phyloP scores from a whole-genome alignment of 2,113 vertebrate species.

The Cromileptes altivelis region DNA sequence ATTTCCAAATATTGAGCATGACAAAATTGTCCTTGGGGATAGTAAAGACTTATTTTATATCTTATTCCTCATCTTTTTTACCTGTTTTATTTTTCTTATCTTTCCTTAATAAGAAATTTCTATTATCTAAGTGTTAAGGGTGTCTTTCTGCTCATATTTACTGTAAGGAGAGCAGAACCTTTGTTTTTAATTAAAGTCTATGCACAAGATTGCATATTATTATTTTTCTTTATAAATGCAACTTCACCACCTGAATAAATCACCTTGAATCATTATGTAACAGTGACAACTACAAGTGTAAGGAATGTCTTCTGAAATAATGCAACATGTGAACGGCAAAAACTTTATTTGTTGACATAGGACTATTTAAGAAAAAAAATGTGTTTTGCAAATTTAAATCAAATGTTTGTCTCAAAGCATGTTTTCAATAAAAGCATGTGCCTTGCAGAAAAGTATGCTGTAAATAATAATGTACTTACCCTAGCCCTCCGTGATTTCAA shows the following conservation, averaged over 20 bases:
- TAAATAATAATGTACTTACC: slow-evolving; percentile 67
- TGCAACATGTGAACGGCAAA: background rate
- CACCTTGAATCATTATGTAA: background rate
- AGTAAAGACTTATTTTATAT: background rate
- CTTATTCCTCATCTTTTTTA: background rate
- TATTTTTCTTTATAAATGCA: background rate
- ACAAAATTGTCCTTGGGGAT: background rate
- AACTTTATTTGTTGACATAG: background rate
- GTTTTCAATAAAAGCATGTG: background rate
- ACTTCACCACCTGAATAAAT: background rate
- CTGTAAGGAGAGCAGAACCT: background rate
- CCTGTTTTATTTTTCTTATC: background rate
- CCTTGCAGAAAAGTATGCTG: background rate
- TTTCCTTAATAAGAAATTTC: background rate
- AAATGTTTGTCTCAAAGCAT: background rate
- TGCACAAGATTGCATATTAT: background rate
- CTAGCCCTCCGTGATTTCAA: slow-evolving; percentile 68
- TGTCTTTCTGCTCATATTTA: background rate
- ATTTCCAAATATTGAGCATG: background rate
- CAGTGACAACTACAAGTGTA: background rate
- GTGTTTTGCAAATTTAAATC: background rate
- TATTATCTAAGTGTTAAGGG: background rate
- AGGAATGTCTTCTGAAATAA: background rate
- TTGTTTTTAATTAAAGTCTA: background rate
- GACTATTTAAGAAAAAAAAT: background rate